Evolutionary conservation across 2,888 invertebrate species (phyloP), one percentile per base, ranked within the genome.

Genomic region (Nasonovia ribisnigri): DNA sequence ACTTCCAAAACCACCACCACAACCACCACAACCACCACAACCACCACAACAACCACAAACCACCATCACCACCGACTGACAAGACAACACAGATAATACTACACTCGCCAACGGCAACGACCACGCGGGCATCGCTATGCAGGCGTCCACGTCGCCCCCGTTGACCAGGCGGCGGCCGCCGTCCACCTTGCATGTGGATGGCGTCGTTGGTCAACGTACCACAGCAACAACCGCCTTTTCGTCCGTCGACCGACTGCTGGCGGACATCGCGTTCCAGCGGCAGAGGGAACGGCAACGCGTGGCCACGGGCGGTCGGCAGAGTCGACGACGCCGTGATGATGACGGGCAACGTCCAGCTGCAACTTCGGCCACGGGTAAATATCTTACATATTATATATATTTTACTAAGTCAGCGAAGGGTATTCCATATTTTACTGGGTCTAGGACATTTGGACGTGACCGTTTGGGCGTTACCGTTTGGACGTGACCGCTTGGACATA

Each of bases 211-310:
- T 13, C 84, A 46, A 43, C 54, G 84, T 2, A 13, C 36, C 1
- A 16, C n/a, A 6, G 16, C 77, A 13, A 42, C 42, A 8, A 20
- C 84, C 2, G 20, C 10, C 24, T 46, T 10, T 24, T 91, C 91
- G 46, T 48, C 92, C 87, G 48, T 87, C 0, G 87, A 48, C n/a
- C 92, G 60, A 26, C 24, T 92, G 87, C 48, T 92, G 60, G 46
- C 57, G 11, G 92, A 92, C 86, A 92, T 92, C 36, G 92, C 92
- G 46, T 92, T 16, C 36, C 92, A 92, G 26, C 60, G 92, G 36
- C 26, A 87, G 43, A 60, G 29, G 26, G 92, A 92, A 24, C 86
- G 54, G 3, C 60, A 48, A 6, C 86, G 87, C 1, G 86, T 16
- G 46, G 0, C 1, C 24, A 13, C 13, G 0, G 11, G 36, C 3